Percentiles rank a stretch among this genome's conserved stretches.
These are phyloP conservation scores for Xenops minutus DNA, from an alignment of 2,797 vertebrate genomes.

Conservation along the genomic window DNA sequence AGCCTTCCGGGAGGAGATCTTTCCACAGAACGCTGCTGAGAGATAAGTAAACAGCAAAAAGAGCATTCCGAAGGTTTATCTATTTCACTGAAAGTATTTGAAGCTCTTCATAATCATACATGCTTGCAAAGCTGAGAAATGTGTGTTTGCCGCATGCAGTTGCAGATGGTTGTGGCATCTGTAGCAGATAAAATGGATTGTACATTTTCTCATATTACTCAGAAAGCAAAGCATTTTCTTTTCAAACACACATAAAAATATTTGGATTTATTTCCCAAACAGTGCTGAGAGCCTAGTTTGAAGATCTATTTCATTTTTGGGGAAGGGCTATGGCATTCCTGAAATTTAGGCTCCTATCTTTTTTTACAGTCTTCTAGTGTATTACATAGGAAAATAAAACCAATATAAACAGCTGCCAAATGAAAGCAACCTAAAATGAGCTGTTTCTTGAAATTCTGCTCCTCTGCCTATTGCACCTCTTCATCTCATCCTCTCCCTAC, in stretches of 20 bases:
- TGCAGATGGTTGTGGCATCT: constrained; percentile 48
- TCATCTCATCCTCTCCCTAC: neutral
- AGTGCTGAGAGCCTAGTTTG: neutral
- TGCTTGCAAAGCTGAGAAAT: neutral
- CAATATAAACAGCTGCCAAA: neutral
- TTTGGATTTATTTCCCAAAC: constrained; percentile 4
- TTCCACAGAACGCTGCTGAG: neutral
- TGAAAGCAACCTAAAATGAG: neutral
- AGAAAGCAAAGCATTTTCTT: constrained; percentile 11
- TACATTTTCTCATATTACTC: neutral
- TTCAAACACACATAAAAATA: neutral
- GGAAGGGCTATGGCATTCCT: neutral
- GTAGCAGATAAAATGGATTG: neutral
- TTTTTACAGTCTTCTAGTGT: neutral
- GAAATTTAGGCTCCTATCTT: neutral
- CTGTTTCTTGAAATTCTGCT: neutral
- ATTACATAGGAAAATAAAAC: neutral
- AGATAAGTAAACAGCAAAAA: neutral
- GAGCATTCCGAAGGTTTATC: neutral
- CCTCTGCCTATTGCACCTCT: neutral
- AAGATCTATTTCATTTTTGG: neutral
- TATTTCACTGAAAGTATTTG: neutral
- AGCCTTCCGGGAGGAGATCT: neutral
- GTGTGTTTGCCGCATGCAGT: neutral
- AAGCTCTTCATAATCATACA: neutral